phyloP scores from a whole-genome alignment of 1,140 invertebrate genomes.

The Macrosteles quadrilineatus region DNA sequence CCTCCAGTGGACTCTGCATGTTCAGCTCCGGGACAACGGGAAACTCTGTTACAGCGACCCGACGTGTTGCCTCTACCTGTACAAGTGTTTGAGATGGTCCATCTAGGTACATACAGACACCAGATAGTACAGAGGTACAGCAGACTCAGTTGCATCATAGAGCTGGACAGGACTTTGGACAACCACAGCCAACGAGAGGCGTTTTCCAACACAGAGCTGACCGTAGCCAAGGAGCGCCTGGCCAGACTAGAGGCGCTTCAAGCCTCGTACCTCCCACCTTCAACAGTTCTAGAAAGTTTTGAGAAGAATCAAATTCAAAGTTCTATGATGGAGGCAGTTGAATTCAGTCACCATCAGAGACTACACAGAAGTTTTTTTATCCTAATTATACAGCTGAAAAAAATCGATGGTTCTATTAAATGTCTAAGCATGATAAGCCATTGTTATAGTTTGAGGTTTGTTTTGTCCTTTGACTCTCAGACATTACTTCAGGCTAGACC shows the following conservation, averaged over 20 bases:
- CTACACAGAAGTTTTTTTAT: too few species aligned
- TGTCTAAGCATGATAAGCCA: too few species aligned
- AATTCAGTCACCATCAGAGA: too few species aligned
- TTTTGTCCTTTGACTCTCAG: too few species aligned
- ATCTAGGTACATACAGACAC: conserved; percentile 86
- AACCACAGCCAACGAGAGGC: conserved; percentile 92
- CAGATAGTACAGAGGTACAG: conserved; percentile 88
- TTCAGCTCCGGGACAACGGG: conserved; percentile 83
- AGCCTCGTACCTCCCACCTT: too few species aligned
- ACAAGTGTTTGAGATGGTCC: conserved; percentile 90
- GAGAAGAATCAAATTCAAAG: too few species aligned
- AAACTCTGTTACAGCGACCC: conserved; percentile 73
- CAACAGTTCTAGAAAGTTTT: too few species aligned
- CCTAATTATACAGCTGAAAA: too few species aligned
- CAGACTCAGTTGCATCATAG: conserved; percentile 86
- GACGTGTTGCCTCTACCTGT: conserved; percentile 85
- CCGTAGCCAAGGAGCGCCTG: conserved; percentile 80
- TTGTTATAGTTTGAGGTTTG: too few species aligned
- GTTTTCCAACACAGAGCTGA: conserved; percentile 86
- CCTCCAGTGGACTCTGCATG: conserved; percentile 62
- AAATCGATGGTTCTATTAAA: too few species aligned
- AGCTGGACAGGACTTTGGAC: conserved; percentile 88
- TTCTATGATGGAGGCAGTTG: too few species aligned
- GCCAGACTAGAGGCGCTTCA: conserved; percentile 80
- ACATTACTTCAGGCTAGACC: too few species aligned